Evolutionary conservation across 2,888 invertebrate species (phyloP), one percentile per base, ranked within the genome.

Genomic region (Cheiracanthium punctorium): DNA sequence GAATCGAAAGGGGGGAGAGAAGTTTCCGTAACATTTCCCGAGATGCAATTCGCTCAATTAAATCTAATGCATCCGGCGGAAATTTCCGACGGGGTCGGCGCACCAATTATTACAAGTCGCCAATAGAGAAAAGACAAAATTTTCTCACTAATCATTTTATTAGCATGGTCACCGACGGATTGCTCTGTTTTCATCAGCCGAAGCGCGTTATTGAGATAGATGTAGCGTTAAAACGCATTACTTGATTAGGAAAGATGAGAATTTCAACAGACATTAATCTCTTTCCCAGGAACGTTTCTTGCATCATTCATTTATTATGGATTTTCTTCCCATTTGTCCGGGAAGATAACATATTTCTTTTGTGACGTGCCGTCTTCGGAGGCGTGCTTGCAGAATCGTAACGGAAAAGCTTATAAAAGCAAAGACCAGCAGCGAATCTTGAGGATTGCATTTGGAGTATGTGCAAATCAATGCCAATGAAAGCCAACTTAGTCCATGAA

Each of bases 61-160:
- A 85, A 85, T 79, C 84, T 85, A 85, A 85, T 85, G 79, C 41
- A 41, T 79, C 84, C 84, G 79, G 43, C 64, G 69, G 79, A 77
- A 73, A 76, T 58, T 67, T 69, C 72, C 10, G 29, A 30, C 14
- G 33, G 79, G 30, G 64, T 37, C 69, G 32, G 14, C 58, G 58
- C 58, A 58, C 24, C 84, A 80, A 79, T 85, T 85, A 79, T 85
- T 85, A 85, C 74, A 58, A 58, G 58, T 58, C 58, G 12, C 58
- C 58, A 58, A 58, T 58, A 58, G 24, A 58, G 71, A 12, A 1
- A 71, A 5, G 29, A 29, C 43, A 43, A 29, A 71, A 69, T 24
- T 43, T 71, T 37, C 7, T 29, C 43, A 29, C 43, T 71, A 71
- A 71, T 71, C 71, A 71, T 41, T 43, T 43, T 71, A 41, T 43